Evolutionary conservation across 1,140 invertebrate species (phyloP).

Genomic region (Platyscapa corneri): DNA sequence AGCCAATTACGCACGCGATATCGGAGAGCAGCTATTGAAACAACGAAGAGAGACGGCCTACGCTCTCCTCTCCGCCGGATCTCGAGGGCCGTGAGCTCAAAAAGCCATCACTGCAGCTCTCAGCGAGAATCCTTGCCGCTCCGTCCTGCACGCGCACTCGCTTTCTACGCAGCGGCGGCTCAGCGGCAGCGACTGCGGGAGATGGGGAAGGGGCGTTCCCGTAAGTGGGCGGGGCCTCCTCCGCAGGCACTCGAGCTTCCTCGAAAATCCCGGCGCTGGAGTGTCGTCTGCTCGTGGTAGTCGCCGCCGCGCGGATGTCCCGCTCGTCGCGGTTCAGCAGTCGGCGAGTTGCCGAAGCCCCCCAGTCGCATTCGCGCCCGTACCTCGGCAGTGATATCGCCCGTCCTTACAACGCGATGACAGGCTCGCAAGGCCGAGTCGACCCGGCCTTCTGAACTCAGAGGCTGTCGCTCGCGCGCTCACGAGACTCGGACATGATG

Average conservation of each 20-base stretch:
- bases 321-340: conserved; percentile 11
- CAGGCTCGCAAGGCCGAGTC: conserved; percentile 15
- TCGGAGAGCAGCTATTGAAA: neutral
- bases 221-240: conserved; percentile 60
- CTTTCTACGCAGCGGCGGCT: neutral
- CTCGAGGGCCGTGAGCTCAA: neutral
- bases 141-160: conserved; percentile 32
- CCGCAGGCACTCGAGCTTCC: conserved; percentile 26
- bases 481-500: conserved; percentile 64
- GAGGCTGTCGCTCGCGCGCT: neutral
- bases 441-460: neutral
- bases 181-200: neutral
- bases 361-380: neutral
- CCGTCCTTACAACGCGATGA: neutral
- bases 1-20: neutral
- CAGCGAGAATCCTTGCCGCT: conserved; percentile 11
- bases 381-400: conserved; percentile 7
- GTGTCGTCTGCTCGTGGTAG: conserved; percentile 37
- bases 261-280: conserved; percentile 60
- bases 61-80: neutral
- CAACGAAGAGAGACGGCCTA: neutral
- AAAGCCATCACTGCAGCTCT: neutral
- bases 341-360: conserved; percentile 48
- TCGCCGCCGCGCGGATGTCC: conserved; percentile 50
- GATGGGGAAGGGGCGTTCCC: conserved; percentile 43